A percentile compares a stretch with the other conserved stretches of the same genome.
phyloP scores from a whole-genome alignment of 2,888 invertebrate species.

The Conchocele bisecta region DNA sequence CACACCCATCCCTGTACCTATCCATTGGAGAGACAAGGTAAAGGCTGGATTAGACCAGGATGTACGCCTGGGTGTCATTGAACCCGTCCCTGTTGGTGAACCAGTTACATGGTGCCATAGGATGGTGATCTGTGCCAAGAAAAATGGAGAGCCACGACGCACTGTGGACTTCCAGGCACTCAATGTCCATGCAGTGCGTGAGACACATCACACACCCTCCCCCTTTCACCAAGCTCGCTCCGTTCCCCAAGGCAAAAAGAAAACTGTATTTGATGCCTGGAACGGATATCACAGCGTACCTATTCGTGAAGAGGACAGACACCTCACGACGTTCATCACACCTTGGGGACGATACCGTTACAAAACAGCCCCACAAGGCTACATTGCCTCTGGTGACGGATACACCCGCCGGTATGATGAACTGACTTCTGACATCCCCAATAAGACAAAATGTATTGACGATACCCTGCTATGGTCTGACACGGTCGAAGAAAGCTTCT shows the following conservation, averaged over 20 bases:
- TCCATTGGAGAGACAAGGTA: constrained; percentile 37
- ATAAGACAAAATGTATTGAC: constrained; percentile 61
- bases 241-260: constrained; percentile 38
- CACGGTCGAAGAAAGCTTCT: constrained; percentile 45
- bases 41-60: constrained; percentile 41
- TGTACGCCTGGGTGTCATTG: constrained; percentile 39
- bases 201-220: constrained; percentile 61
- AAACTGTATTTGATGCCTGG: constrained; percentile 51
- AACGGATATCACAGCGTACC: constrained; percentile 55
- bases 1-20: constrained; percentile 48
- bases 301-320: constrained; percentile 35
- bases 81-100: constrained; percentile 43
- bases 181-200: constrained; percentile 52
- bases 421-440: constrained; percentile 49
- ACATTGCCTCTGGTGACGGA: constrained; percentile 54
- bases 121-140: constrained; percentile 45
- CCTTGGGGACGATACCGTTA: constrained; percentile 57
- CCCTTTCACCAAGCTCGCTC: constrained; percentile 60
- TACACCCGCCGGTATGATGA: constrained; percentile 54
- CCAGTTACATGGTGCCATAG: constrained; percentile 58
- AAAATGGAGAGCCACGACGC: constrained; percentile 35
- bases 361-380: constrained; percentile 47
- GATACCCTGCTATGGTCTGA: constrained; percentile 55
- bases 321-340: constrained; percentile 54
- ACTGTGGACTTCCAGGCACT: constrained; percentile 60